These are phyloP conservation scores for Andrena bucephala DNA, from an alignment of 2,888 invertebrate species.

Conservation along the genomic window DNA sequence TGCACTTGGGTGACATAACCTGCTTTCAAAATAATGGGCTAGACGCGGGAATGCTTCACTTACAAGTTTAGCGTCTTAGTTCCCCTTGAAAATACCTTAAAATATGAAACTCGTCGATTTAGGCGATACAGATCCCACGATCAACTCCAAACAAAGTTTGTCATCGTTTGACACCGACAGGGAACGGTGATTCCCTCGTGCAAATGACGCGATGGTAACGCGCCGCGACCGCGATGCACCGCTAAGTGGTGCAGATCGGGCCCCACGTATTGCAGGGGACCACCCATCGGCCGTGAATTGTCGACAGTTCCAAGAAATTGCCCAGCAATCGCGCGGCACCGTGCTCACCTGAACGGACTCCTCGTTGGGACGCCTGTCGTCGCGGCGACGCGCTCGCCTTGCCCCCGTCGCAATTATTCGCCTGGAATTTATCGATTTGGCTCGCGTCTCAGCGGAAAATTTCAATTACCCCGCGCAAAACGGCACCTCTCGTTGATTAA, in stretches of 20 bases:
- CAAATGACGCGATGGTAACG: constrained; percentile 6
- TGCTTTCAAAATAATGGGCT: too few relatives aligned
- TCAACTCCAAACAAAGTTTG: background rate
- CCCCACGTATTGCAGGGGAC: constrained; percentile 70
- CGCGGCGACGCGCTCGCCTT: constrained; percentile 51
- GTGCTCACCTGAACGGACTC: background rate
- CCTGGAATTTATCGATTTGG: constrained; percentile 33
- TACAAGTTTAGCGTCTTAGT: too few relatives aligned
- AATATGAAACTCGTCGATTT: background rate
- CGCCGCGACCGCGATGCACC: constrained; percentile 29
- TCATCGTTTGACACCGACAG: background rate
- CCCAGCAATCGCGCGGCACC: constrained; percentile 63
- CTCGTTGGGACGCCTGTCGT: constrained; percentile 41
- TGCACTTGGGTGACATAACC: too few relatives aligned
- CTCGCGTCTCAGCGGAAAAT: constrained; percentile 21
- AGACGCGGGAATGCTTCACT: too few relatives aligned
- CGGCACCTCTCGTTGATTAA: too few relatives aligned
- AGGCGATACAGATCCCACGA: background rate
- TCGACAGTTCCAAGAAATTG: constrained; percentile 74
- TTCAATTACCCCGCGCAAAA: background rate
- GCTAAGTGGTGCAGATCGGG: constrained; percentile 53
- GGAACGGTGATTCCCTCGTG: background rate
- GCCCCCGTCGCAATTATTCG: constrained; percentile 57
- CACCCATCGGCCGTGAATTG: constrained; percentile 76
- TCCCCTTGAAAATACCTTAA: too few relatives aligned